phyloP scores from a whole-genome alignment of 2,113 vertebrate genomes.

The Tyto alba region DNA sequence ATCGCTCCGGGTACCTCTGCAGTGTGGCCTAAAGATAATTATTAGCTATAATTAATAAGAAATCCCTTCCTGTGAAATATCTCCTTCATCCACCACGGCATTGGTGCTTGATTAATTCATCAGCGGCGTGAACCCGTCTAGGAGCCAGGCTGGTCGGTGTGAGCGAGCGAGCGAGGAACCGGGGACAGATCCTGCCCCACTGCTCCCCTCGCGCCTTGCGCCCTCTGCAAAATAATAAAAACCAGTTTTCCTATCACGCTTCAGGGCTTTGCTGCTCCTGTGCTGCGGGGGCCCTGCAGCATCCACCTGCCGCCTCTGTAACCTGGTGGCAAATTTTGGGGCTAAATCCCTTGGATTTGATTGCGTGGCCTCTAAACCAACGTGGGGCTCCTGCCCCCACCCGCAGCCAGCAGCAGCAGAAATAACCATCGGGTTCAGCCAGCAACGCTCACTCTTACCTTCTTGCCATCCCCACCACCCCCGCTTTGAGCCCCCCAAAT shows the following conservation, averaged over 20 bases:
- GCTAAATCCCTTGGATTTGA: not conserved
- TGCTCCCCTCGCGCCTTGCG: not conserved
- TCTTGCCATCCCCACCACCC: not conserved
- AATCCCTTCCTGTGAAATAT: not conserved
- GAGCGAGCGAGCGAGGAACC: accelerated
- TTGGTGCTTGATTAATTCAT: not conserved
- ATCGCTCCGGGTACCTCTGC: accelerated
- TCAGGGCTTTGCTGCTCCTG: not conserved
- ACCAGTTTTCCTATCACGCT: not conserved
- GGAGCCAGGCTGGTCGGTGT: not conserved
- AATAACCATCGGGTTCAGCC: not conserved
- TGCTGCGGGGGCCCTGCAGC: accelerated
- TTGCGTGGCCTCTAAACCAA: not conserved
- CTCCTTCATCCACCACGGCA: accelerated
- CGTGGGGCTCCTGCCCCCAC: not conserved
- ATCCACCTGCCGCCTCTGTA: not conserved
- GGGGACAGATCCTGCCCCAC: not conserved
- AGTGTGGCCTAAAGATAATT: not conserved
- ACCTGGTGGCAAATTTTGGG: not conserved
- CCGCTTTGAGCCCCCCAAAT: not conserved
- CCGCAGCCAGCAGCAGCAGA: not conserved
- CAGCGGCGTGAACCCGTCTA: not conserved
- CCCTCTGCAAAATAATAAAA: not conserved
- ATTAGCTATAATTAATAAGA: not conserved
- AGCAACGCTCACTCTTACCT: not conserved